phyloP scores from a whole-genome alignment of 2,113 vertebrate species.

The Columba livia region DNA sequence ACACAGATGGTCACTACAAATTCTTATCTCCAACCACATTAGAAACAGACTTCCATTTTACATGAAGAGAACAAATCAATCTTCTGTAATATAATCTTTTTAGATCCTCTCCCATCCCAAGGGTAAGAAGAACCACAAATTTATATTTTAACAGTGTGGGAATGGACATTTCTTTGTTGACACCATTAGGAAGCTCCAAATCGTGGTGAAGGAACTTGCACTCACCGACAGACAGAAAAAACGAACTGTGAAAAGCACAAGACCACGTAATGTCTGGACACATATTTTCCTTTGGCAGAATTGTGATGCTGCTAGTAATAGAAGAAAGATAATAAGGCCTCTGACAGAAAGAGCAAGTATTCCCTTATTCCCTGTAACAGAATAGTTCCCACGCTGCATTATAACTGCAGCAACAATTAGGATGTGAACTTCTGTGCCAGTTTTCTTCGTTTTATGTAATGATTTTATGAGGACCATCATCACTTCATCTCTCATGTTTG shows the following conservation, averaged over 20 bases:
- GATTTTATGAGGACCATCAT: background rate
- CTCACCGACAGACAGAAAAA: background rate
- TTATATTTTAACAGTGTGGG: background rate
- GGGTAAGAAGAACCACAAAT: background rate
- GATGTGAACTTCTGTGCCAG: background rate
- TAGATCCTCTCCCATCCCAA: background rate
- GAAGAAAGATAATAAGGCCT: background rate
- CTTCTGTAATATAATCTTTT: background rate
- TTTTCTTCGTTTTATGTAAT: background rate
- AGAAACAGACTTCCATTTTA: constrained; percentile 23
- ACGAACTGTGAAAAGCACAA: constrained; percentile 26
- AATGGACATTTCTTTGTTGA: background rate
- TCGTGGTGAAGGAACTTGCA: background rate
- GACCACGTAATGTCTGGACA: background rate
- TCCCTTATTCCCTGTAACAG: background rate
- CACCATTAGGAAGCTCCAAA: constrained; percentile 1
- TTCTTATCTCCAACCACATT: constrained; percentile 17
- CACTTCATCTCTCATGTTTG: background rate
- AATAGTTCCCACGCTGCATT: background rate
- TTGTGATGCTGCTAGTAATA: background rate
- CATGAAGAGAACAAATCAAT: background rate
- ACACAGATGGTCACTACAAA: background rate
- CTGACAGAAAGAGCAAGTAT: background rate
- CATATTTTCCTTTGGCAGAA: background rate
- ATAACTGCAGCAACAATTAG: background rate